These are phyloP conservation scores for Philypnodon macrostomus DNA, from an alignment of 2,797 vertebrate species.

Conservation along the genomic window DNA sequence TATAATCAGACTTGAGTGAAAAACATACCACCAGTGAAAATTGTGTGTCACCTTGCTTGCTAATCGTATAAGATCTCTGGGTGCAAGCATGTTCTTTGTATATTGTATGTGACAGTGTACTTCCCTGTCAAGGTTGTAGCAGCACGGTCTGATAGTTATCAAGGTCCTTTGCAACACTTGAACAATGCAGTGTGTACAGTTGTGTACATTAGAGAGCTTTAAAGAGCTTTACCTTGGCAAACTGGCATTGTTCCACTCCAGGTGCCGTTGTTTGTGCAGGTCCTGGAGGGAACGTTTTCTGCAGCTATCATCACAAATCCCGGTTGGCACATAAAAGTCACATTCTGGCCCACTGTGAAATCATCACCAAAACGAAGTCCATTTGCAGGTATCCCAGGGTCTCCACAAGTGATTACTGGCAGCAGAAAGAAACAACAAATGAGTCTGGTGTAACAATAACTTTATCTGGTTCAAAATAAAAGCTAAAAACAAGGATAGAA, in stretches of 20 bases:
- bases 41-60: slow-evolving; percentile 52
- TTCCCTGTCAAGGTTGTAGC: slow-evolving; percentile 48
- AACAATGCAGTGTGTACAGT: background rate
- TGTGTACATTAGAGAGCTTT: slow-evolving; percentile 20
- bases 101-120: slow-evolving; percentile 38
- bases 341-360: slow-evolving; percentile 88
- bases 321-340: slow-evolving; percentile 89
- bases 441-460: background rate
- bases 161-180: slow-evolving; percentile 29
- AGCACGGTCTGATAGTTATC: slow-evolving; percentile 48
- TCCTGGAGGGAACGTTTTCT: slow-evolving; percentile 70
- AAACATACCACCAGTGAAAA: slow-evolving; percentile 29
- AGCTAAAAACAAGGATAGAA: too few relatives aligned
- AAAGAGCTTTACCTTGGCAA: slow-evolving; percentile 86
- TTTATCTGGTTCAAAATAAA: background rate
- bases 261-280: slow-evolving; percentile 90
- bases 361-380: slow-evolving; percentile 89
- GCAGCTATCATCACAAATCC: slow-evolving; percentile 86
- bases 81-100: slow-evolving; percentile 38
- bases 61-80: slow-evolving; percentile 57
- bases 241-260: slow-evolving; percentile 88
- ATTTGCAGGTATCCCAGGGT: slow-evolving; percentile 89
- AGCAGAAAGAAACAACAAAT: slow-evolving; percentile 22
- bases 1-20: slow-evolving; percentile 27
- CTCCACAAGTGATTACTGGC: slow-evolving; percentile 92